Evolutionary conservation across 2,888 invertebrate genomes (phyloP), one percentile per base, ranked within the genome.

Genomic region (Acronicta leporina): DNA sequence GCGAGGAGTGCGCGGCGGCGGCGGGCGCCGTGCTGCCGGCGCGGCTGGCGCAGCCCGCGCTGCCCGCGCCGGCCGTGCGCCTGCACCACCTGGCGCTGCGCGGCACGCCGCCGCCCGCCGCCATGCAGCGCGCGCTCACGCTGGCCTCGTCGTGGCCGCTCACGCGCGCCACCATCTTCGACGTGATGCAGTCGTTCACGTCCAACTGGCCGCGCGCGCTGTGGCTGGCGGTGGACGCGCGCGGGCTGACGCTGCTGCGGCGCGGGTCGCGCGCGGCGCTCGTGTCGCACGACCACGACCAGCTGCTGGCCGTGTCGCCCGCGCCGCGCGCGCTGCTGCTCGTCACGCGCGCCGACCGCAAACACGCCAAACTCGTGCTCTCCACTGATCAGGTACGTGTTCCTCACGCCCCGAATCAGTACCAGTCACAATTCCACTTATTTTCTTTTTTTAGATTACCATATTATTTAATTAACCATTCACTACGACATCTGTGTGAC

Each of bases 101-200:
- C 54, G 98, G 98, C 65, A 98, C 98, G 95, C 96, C 97, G 43
- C 96, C 98, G 0, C 96, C 97, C 9, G 97, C 98, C 85, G 98
- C 99, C 20, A 98, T 99, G 92, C 97, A 98, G 87, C 97, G 98
- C 9, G 98, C 99, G 87, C 95, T 99, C 53, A 98, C 98, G 85
- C 95, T 99, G 20, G 98, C 99, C 68, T 97, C 97, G 87, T 97
- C 97, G 70, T 99, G 99, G 99, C 98, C 98, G 33, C 95, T 99
- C 55, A 98, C 98, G 71, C 96, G 97, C 73, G 98, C 99, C 14
- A 98, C 98, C 48, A 97, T 99, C 82, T 99, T 98, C 87, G 98
- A 99, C 88, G 99, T 99, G 43, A 98, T 98, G 97, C 99, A 99
- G 97, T 98, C 98, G 11, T 99, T 98, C 88, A 98, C 99, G 13